Conservation (phyloP, 2,888 invertebrate species). For the Smittia sp. region DNA sequence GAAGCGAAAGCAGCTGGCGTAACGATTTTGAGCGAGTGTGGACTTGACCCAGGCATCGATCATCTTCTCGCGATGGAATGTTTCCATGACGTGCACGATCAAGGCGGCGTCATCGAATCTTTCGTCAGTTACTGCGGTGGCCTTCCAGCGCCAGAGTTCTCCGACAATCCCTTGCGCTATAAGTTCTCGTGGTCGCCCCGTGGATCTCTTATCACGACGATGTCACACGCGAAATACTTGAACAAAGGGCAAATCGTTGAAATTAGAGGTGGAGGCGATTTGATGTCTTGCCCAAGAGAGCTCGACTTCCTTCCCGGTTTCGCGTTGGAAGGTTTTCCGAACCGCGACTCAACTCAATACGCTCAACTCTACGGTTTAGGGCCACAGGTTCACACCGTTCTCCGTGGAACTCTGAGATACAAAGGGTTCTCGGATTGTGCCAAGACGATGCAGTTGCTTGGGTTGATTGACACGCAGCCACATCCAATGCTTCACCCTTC, state of each 20-base stretch:
- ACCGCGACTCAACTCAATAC: conserved; percentile 91
- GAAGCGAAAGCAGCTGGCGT: conserved; percentile 86
- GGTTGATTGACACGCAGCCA: conserved; percentile 79
- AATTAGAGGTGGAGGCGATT: conserved; percentile 81
- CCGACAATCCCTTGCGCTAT: conserved; percentile 84
- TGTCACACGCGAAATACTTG: conserved; percentile 84
- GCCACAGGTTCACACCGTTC: conserved; percentile 78
- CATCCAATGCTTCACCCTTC: conserved; percentile 90
- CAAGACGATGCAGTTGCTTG: conserved; percentile 80
- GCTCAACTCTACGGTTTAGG: conserved; percentile 81
- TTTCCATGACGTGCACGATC: conserved; percentile 85
- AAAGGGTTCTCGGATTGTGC: conserved; percentile 85
- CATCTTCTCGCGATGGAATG: conserved; percentile 96
- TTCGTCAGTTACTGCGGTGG: conserved; percentile 98
- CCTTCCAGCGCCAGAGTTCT: conserved; percentile 94
- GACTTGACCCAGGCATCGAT: conserved; percentile 98
- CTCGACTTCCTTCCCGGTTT: conserved; percentile 95
- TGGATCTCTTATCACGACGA: conserved; percentile 85
- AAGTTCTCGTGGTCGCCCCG: conserved; percentile 98
- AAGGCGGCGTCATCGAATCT: conserved; percentile 89
- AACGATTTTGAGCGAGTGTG: conserved; percentile 94
- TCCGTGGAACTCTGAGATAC: conserved; percentile 60
- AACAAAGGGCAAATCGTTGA: conserved; percentile 82
- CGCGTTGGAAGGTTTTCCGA: conserved; percentile 93
- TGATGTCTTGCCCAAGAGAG: conserved; percentile 77